phyloP scores from a whole-genome alignment of 1,140 invertebrate species.

The Ostrea denselamellosa region DNA sequence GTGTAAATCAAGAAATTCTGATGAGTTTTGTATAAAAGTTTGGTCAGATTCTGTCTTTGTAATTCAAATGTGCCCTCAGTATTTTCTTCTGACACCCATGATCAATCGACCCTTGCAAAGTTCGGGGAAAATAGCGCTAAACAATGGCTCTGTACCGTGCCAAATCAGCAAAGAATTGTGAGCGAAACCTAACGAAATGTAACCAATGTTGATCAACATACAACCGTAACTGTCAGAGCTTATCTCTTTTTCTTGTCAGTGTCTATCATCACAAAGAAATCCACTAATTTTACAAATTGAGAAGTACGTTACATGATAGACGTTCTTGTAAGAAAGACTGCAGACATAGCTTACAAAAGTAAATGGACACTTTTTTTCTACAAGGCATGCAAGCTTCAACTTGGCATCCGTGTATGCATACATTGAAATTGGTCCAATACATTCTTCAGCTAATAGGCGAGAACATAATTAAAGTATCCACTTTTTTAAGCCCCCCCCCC shows the following conservation, averaged over 20 bases:
- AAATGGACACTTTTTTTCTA: background rate
- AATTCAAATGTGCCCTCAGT: no score
- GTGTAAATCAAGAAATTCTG: background rate
- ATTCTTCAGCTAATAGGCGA: background rate
- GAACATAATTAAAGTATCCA: background rate
- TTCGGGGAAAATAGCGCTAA: background rate
- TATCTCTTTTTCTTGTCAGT: background rate
- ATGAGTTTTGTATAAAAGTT: background rate
- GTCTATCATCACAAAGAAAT: background rate
- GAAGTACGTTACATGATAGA: background rate
- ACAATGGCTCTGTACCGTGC: background rate
- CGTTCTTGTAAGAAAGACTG: background rate
- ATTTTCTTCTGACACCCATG: background rate
- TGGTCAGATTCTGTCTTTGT: no score
- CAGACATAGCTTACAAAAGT: background rate
- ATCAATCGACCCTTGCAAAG: background rate
- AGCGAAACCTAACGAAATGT: background rate
- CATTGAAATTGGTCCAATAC: background rate
- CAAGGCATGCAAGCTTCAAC: background rate
- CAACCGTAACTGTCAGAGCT: background rate
- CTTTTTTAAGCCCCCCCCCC: background rate
- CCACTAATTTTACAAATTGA: background rate
- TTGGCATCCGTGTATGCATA: background rate
- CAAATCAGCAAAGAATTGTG: background rate
- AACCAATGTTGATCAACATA: slow-evolving; percentile 16